Conservation (phyloP, 2,113 vertebrate genomes). For the Oreotragus oreotragus region DNA sequence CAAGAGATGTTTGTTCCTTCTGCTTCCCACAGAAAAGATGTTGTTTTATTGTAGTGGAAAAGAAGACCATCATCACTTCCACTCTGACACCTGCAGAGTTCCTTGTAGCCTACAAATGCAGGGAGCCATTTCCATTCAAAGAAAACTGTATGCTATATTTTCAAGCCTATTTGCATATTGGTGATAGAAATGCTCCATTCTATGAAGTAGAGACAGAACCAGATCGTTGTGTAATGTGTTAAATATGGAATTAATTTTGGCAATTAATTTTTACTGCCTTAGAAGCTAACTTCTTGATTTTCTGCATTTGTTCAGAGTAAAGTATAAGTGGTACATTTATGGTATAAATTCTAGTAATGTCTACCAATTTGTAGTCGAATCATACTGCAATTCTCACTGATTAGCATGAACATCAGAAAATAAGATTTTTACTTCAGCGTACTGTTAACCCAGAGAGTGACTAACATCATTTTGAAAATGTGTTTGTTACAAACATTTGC, state of each 20-base stretch:
- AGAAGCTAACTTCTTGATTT: background rate
- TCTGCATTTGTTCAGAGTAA: background rate
- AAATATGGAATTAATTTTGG: background rate
- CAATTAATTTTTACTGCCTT: background rate
- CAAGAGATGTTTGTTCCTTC: background rate
- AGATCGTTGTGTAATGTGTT: background rate
- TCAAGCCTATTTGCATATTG: background rate
- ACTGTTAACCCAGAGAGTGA: background rate
- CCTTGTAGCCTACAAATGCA: background rate
- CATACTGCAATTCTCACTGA: background rate
- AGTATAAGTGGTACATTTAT: background rate
- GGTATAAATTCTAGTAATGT: background rate
- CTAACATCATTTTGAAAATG: constrained; percentile 8
- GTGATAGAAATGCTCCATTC: background rate
- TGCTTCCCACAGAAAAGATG: background rate
- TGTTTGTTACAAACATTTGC: constrained; percentile 30
- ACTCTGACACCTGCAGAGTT: background rate
- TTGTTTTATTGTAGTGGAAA: background rate
- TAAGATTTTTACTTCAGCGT: background rate
- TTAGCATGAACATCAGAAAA: background rate
- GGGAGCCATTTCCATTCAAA: background rate
- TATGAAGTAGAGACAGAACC: background rate
- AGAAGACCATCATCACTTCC: background rate
- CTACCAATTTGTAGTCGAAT: background rate
- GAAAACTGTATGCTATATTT: background rate